A percentile compares a stretch with the other conserved stretches of the same genome.
Evolutionary conservation across 2,113 vertebrate species (phyloP).

Genomic region (Ciconia maguari): DNA sequence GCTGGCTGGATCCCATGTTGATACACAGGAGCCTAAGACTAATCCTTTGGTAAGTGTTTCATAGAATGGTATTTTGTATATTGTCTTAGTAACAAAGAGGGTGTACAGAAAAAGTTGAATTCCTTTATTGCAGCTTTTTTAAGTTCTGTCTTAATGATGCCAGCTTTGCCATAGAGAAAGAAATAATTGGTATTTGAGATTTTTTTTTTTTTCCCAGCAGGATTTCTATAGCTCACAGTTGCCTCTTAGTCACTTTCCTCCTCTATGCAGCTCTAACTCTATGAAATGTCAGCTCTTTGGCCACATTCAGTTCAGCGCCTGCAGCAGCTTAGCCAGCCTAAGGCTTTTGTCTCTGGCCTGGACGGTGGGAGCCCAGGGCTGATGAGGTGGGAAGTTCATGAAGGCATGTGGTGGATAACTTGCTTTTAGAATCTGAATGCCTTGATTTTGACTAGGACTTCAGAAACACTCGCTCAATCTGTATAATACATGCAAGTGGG

Average conservation of each 20-base stretch:
- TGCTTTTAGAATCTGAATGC: neutral
- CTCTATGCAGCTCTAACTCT: neutral
- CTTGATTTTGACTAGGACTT: neutral
- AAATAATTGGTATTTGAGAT: neutral
- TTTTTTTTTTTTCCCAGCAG: neutral
- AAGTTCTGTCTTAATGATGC: neutral
- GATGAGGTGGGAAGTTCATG: neutral
- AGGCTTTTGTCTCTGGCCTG: neutral
- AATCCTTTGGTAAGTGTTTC: conserved; percentile 68
- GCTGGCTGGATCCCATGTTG: conserved; percentile 33
- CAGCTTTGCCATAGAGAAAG: neutral
- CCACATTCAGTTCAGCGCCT: neutral
- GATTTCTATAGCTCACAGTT: neutral
- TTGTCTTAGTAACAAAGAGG: neutral
- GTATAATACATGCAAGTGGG: neutral
- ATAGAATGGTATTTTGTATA: neutral
- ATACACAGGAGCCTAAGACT: conserved; percentile 27
- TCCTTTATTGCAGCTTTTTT: neutral
- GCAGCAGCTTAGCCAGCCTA: neutral
- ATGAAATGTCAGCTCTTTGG: neutral
- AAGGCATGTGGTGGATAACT: neutral
- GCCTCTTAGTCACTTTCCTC: neutral
- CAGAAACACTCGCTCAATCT: neutral
- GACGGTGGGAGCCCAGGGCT: neutral
- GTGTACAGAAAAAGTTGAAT: neutral